A percentile compares a stretch with the other conserved stretches of the same genome.
Evolutionary conservation across 1,140 invertebrate species (phyloP).

Genomic region (Drosophila triauraria): DNA sequence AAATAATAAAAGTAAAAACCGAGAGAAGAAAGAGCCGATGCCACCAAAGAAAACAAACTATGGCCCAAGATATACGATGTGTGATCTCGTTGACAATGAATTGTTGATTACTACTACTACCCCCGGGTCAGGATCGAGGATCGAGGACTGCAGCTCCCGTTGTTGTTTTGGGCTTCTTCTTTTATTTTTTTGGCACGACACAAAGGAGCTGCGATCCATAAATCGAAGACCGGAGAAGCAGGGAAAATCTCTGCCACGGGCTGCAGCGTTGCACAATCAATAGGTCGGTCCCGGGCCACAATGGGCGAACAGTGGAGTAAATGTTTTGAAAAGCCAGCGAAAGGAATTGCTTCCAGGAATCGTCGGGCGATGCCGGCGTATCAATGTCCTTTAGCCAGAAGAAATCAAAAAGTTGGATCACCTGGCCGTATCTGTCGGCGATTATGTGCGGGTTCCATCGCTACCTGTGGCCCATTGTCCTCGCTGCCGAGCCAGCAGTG

Average conservation of each 20-base stretch:
- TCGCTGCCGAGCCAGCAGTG: slow-evolving; percentile 51
- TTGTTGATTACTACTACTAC: slow-evolving; percentile 69
- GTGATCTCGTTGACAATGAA: slow-evolving; percentile 85
- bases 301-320: slow-evolving; percentile 76
- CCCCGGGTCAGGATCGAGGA: slow-evolving; percentile 26
- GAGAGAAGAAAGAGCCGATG: slow-evolving; percentile 27
- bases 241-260: slow-evolving; percentile 84
- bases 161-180: slow-evolving; percentile 40
- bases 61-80: slow-evolving; percentile 80
- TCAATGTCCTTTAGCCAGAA: slow-evolving; percentile 82
- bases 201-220: slow-evolving; percentile 45
- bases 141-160: slow-evolving; percentile 30
- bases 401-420: slow-evolving; percentile 84
- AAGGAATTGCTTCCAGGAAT: slow-evolving; percentile 85
- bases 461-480: slow-evolving; percentile 74
- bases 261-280: slow-evolving; percentile 80
- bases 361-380: slow-evolving; percentile 51
- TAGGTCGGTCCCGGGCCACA: slow-evolving; percentile 40
- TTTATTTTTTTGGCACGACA: slow-evolving; percentile 46
- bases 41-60: slow-evolving; percentile 74
- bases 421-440: slow-evolving; percentile 72
- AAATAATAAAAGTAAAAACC: slow-evolving; percentile 20
- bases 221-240: slow-evolving; percentile 39
- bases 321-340: slow-evolving; percentile 85
- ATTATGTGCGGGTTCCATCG: slow-evolving; percentile 70